Base-by-base conservation (phyloP, 2,113 vertebrate species). In the Solea senegalensis region DNA sequence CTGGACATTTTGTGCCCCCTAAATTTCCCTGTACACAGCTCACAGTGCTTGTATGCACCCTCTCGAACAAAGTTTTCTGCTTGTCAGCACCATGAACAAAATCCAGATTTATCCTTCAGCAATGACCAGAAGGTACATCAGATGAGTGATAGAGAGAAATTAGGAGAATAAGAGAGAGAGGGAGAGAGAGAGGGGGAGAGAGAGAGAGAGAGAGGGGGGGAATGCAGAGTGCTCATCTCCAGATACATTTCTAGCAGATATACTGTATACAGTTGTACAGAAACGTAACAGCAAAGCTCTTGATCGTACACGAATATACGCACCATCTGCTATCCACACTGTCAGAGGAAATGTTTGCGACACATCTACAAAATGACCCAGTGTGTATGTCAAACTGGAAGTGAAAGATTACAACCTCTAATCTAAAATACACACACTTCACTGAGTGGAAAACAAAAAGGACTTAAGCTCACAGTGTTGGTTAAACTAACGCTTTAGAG, bases 91-190 rank as follows among this genome's bases (percentile, higher is more conserved):
- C 76, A 76, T 54, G 43, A 71, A 74, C 74, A 76, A 76, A 71
- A 74, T 79, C 76, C 72, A 53, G 76, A 86, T 85, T 82, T 87
- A 73, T 86, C 80, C 86, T 88, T 86, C 81, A 87, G 76, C 74
- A 54, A 62, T 74, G 85, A 86, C 86, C 78, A 51, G 61, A 82
- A 82, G 83, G 71, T 79, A 57, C 68, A 68, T 83, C 72, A 74
- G 70, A 69, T 80, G 72, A 73, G 80, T 78, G 80, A 81, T 7
- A 62, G 50, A 54, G 72, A 59, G 52, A 49, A 21, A 63, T 46
- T 12, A 15, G 28, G 34, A 55, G 53, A 21, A 43, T 43, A 2
- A 61, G 56, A 48, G 68, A 60, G 44, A 50, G 27, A 44, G n/a
- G 44, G 44, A 55, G 54, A 14, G 55, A 16, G 43, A 41, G 15